Percentiles rank a stretch among this genome's conserved stretches.
Evolutionary conservation across 2,113 vertebrate genomes (phyloP).

Genomic region (Ifrita kowaldi): DNA sequence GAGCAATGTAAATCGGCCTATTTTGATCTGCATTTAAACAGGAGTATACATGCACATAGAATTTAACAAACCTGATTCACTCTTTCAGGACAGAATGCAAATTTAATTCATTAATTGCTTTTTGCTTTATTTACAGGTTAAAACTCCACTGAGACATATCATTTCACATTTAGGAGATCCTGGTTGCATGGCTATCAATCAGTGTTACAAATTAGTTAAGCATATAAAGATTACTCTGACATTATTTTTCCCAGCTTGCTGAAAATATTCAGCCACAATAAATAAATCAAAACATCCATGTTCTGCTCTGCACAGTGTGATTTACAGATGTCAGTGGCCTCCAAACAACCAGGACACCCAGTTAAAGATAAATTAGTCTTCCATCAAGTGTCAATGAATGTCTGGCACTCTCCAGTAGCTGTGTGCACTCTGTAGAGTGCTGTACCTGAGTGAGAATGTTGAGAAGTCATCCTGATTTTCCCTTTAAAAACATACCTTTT

Average conservation of each 20-base stretch:
- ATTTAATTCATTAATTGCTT: slow-evolving; percentile 52
- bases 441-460: background rate
- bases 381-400: background rate
- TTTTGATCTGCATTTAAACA: slow-evolving; percentile 12
- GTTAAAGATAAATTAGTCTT: background rate
- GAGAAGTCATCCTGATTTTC: background rate
- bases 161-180: slow-evolving; percentile 13
- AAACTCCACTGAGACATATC: slow-evolving; percentile 26
- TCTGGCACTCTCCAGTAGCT: background rate
- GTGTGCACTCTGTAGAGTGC: background rate
- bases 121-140: slow-evolving; percentile 35
- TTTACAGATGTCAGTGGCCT: background rate
- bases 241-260: background rate
- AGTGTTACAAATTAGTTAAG: slow-evolving; percentile 5
- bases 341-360: background rate
- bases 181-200: slow-evolving; percentile 2
- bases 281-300: background rate
- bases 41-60: background rate
- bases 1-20: background rate
- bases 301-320: background rate
- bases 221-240: background rate
- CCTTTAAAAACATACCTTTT: background rate
- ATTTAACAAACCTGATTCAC: background rate
- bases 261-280: background rate
- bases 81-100: slow-evolving; percentile 26